phyloP scores from a whole-genome alignment of 2,113 vertebrate species.

The Narcine bancroftii region DNA sequence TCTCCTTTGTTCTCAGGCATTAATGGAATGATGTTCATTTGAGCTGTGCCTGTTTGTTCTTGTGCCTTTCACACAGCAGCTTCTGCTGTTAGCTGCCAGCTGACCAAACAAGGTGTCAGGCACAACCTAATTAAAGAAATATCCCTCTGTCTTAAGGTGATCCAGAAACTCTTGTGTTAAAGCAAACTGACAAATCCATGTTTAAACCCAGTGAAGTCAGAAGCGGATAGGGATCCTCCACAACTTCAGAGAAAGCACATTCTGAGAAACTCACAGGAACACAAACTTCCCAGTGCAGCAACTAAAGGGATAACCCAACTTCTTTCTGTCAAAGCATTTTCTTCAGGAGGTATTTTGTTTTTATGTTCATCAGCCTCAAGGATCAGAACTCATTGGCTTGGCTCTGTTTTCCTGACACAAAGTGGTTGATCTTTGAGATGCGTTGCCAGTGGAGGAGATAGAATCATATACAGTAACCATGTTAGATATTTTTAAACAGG shows the following conservation, averaged over 20 bases:
- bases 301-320: background rate
- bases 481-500: no score
- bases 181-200: background rate
- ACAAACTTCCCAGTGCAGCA: background rate
- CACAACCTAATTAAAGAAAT: slow-evolving; percentile 10
- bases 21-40: background rate
- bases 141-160: background rate
- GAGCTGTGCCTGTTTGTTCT: background rate
- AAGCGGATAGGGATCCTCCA: background rate
- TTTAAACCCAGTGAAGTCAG: background rate
- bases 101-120: background rate
- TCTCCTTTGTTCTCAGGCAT: background rate
- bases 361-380: no score
- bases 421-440: no score
- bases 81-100: background rate
- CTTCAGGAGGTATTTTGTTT: background rate
- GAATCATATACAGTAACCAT: no score
- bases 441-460: no score
- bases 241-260: background rate
- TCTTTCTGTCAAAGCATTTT: background rate
- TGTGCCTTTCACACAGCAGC: background rate
- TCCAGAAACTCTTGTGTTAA: background rate
- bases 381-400: no score
- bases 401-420: no score
- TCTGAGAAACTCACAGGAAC: background rate